phyloP scores from a whole-genome alignment of 35 echinoderm and acorn worm genomes.

The Heliocidaris tuberculata region DNA sequence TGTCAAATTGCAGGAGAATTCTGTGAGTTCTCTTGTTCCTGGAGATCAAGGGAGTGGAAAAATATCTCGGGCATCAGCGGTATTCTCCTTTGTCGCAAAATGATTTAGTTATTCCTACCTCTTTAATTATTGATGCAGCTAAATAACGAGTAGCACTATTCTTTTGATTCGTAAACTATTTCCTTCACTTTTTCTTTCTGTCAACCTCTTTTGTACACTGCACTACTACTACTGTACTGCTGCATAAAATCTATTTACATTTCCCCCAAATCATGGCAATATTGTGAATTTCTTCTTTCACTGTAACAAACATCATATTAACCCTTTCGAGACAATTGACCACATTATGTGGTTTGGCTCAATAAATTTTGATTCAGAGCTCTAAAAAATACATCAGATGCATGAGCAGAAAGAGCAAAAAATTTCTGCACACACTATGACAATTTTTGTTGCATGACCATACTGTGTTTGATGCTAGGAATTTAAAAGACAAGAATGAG shows the following conservation, averaged over 20 bases:
- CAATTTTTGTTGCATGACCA: too few relatives aligned
- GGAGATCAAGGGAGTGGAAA: not conserved
- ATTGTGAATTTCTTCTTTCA: too few relatives aligned
- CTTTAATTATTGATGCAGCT: not conserved
- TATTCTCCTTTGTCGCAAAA: not conserved
- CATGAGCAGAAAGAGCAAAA: too few relatives aligned
- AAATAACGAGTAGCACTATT: not conserved
- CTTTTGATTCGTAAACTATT: not conserved
- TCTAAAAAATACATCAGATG: too few relatives aligned
- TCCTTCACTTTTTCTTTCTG: not conserved
- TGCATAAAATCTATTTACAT: not conserved
- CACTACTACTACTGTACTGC: not conserved
- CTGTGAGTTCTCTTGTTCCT: not conserved
- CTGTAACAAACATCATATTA: too few relatives aligned
- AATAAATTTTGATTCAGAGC: too few relatives aligned
- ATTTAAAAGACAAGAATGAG: too few relatives aligned
- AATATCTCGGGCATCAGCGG: not conserved
- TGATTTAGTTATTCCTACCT: not conserved
- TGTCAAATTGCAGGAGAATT: conserved; percentile 4
- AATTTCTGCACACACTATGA: too few relatives aligned
- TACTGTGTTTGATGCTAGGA: too few relatives aligned
- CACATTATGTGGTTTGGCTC: too few relatives aligned
- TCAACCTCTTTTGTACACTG: not conserved
- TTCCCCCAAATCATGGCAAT: too few relatives aligned
- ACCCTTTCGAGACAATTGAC: too few relatives aligned